Evolutionary conservation across 2,113 vertebrate species (phyloP), one percentile per base, ranked within the genome.

Genomic region (Tringa solitaria): DNA sequence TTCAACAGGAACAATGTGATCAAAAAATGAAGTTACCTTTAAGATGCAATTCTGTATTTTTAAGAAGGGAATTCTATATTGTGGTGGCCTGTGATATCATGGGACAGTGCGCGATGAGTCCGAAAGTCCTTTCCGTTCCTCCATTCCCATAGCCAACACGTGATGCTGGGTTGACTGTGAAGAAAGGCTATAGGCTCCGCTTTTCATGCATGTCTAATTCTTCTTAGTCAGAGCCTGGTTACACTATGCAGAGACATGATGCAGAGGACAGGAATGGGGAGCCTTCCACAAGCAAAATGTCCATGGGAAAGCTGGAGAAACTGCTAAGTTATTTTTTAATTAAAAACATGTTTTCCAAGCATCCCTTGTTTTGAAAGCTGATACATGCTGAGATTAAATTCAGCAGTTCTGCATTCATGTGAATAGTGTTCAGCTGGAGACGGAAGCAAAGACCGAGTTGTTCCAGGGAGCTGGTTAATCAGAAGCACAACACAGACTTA

Each of bases 221-320:
- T 74, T 65, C 32, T 74, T 41, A 80, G 37, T 21, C 18, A 74
- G 35, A 65, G 26, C 11, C 46, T 65, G 15, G 20, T 76, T 56
- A 51, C n/a, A 32, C 0, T 3, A 45, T 23, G 51, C 48, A 37
- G 53, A 41, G 22, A 89, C 28, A 37, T 0, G 1, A 46, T 17
- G 57, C 45, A 33, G 50, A 43, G 26, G 87, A 59, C 28, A 79
- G 48, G 23, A 21, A 79, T 0, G 0, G 15, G 30, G 45, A 84
- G 11, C 86, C 37, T 27, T 90, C n/a, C 37, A 67, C 37, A 48
- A 70, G 20, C 63, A 84, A 84, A 46, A 68, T 33, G 21, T 51
- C 64, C 54, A 59, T 80, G 18, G 59, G 39, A 94, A 94, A 74
- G 22, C 24, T 77, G 32, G 15, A 68, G 54, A 88, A 95, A 86